These are phyloP conservation scores for Microctenopoma lineatum DNA, from an alignment of 2,797 vertebrate genomes.

Conservation along the genomic window DNA sequence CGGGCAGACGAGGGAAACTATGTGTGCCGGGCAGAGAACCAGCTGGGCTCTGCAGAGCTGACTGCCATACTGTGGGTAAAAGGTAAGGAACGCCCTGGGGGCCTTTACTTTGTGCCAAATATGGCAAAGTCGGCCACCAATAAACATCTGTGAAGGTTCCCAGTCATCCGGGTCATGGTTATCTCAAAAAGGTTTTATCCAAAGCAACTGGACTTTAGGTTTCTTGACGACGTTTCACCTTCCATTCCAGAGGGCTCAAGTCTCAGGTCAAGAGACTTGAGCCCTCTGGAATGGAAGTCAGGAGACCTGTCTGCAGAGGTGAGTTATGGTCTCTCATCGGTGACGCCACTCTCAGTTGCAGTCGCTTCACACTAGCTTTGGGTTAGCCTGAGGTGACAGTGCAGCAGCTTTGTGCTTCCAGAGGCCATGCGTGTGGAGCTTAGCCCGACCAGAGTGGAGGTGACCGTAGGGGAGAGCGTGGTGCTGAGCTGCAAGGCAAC, in stretches of 20 bases:
- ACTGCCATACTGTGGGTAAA: conserved; percentile 91
- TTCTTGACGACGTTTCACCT: no score
- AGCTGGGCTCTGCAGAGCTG: conserved; percentile 95
- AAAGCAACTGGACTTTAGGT: no score
- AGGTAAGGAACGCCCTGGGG: conserved; percentile 87
- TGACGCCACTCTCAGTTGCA: conserved; percentile 43
- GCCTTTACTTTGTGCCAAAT: conserved; percentile 76
- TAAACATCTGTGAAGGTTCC: conserved; percentile 40
- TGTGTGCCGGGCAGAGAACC: conserved; percentile 90
- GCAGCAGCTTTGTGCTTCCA: conserved; percentile 83
- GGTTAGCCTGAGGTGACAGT: conserved; percentile 79
- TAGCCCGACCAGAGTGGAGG: conserved; percentile 90
- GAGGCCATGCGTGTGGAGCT: conserved; percentile 95
- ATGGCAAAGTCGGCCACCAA: conserved; percentile 72
- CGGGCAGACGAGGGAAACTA: conserved; percentile 94
- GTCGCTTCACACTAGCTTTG: conserved; percentile 40
- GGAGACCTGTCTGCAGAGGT: conserved; percentile 16
- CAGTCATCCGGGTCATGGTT: no score
- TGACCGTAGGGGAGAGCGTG: conserved; percentile 96
- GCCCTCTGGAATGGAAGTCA: no score
- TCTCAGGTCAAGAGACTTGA: no score
- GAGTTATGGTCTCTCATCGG: conserved; percentile 21
- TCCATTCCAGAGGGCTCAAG: no score
- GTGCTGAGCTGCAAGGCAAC: conserved; percentile 95
- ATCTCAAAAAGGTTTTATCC: no score